A percentile compares a stretch with the other conserved stretches of the same genome.
phyloP scores from a whole-genome alignment of 2,888 invertebrate species.

The Monoplex corrugatus region DNA sequence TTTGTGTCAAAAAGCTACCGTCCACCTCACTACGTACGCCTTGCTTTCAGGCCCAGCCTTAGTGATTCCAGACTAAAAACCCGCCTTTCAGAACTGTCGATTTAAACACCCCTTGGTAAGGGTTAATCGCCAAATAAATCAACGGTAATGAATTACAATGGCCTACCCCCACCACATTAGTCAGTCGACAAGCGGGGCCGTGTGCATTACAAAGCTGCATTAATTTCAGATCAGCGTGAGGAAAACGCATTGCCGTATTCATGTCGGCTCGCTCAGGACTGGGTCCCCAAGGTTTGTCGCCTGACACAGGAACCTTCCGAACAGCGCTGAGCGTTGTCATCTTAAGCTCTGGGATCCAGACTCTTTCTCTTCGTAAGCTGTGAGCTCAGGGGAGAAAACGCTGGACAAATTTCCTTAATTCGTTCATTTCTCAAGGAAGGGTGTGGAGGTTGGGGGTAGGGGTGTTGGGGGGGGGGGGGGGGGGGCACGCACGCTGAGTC shows the following conservation, averaged over 20 bases:
- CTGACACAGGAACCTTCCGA: neutral
- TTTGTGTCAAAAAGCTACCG: neutral
- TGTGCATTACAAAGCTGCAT: slow-evolving; percentile 45
- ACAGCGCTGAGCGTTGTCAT: neutral
- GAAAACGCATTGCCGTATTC: slow-evolving; percentile 43
- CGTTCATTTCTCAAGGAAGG: neutral
- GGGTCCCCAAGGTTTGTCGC: neutral
- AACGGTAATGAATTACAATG: slow-evolving; percentile 29
- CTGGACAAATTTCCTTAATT: slow-evolving; percentile 40
- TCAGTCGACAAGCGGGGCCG: neutral
- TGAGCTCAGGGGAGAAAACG: slow-evolving; percentile 14
- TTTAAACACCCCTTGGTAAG: slow-evolving; percentile 1
- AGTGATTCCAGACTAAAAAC: slow-evolving; percentile 40
- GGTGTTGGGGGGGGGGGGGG: neutral
- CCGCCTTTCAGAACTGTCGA: slow-evolving; percentile 24
- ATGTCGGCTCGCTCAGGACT: neutral
- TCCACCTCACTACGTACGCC: neutral
- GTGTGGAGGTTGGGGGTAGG: neutral
- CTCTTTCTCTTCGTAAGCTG: neutral
- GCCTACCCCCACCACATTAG: slow-evolving; percentile 38
- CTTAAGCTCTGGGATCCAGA: neutral
- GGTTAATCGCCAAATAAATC: slow-evolving; percentile 48
- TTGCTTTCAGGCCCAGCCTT: neutral
- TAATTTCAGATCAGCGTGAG: slow-evolving; percentile 38
- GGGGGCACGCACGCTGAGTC: slow-evolving; percentile 31